Evolutionary conservation across 2,888 invertebrate genomes (phyloP), one percentile per base, ranked within the genome.

Genomic region (Pelosia muscerda): DNA sequence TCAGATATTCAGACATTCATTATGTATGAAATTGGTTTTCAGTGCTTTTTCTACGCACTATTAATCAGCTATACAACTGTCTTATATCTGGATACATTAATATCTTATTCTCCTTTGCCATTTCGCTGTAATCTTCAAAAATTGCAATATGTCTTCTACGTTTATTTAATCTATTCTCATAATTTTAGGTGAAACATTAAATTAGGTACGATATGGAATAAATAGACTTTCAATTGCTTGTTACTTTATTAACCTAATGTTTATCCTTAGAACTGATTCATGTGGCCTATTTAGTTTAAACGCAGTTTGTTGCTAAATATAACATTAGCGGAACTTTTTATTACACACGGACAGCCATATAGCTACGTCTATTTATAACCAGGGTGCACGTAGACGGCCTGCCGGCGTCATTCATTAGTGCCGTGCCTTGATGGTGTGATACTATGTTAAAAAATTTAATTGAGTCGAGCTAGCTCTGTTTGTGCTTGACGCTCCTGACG

Each of bases 241-340:
- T 58, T 34, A 59, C 49, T 49, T 38, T 59, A 59, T 34, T 59
- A 38, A 59, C 59, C 38, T 22, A 62, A 62, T 62, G 49, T 28
- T 62, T 26, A 8, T 61, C 26, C 28, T 26, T 28, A 59, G 5
- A 59, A 49, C 26, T 62, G 49, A 62, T 62, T 62, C 63, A 34
- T 55, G 34, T 25, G 63, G n/a, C 55, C 15, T 61, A 55, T 60
- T 56, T 60, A 68, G 25, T 49, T 64, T 56, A 28, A 64, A 38
- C 31, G 42, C 56, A 61, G 61, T 49, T 59, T 57, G 28, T 58
- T 49, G 56, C 38, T 68, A 75, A 77, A 75, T 78, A 78, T 80
- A 78, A 60, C 42, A 65, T 58, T 65, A 69, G 66, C 60, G 59
- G 61, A 69, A 78, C 76, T 78, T 81, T 78, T 78, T 78, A 73